Percentiles rank a stretch among this genome's conserved stretches.
Evolutionary conservation across 2,888 invertebrate genomes (phyloP).

Genomic region (Phalangium opilio): DNA sequence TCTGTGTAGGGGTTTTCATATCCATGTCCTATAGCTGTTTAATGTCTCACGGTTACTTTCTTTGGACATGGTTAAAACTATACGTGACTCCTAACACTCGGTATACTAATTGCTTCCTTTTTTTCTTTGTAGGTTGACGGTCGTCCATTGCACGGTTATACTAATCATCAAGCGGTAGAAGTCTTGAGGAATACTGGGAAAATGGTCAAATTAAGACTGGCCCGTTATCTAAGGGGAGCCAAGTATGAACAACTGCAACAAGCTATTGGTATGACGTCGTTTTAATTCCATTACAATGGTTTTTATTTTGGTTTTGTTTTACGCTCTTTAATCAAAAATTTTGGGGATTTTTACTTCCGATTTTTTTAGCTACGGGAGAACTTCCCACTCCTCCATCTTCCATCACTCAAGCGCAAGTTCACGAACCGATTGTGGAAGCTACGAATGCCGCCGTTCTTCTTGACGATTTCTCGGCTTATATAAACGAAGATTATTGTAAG

Average conservation of each 20-base stretch:
- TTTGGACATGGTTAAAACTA: no score
- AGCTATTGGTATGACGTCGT: conserved; percentile 15
- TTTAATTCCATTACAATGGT: neutral
- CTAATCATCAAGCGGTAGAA: conserved; percentile 94
- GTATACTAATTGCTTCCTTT: neutral
- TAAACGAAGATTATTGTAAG: conserved; percentile 32
- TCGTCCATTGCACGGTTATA: conserved; percentile 79
- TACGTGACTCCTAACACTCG: neutral
- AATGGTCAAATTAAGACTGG: conserved; percentile 70
- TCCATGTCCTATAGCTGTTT: no score
- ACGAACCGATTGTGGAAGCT: conserved; percentile 33
- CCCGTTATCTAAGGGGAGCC: conserved; percentile 75
- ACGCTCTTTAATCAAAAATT: neutral
- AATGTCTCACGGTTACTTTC: no score
- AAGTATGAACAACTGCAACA: conserved; percentile 55
- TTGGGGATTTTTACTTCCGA: no score
- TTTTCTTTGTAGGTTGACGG: conserved; percentile 52
- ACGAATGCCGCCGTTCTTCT: conserved; percentile 47
- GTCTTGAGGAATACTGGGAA: conserved; percentile 85
- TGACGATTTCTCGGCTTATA: conserved; percentile 43
- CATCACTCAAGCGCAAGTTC: conserved; percentile 14
- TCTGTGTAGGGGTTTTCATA: no score
- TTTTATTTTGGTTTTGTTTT: neutral
- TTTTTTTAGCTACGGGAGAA: conserved; percentile 16
- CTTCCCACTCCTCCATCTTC: conserved; percentile 12